Conservation (phyloP, 2,888 invertebrate species). For the Pheosia gnoma region DNA sequence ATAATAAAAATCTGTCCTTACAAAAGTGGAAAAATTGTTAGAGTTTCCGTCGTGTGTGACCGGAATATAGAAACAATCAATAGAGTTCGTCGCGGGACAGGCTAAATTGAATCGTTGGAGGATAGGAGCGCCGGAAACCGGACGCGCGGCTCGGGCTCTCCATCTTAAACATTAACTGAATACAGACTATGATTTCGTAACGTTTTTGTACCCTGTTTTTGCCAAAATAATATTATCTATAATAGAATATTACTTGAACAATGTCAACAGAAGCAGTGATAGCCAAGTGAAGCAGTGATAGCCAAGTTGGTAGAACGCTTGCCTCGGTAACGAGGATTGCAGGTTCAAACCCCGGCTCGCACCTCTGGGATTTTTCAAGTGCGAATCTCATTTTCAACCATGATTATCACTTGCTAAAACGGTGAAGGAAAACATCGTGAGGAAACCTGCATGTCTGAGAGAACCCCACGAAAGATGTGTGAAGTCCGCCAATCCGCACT, state of each 20-base stretch:
- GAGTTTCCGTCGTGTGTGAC: constrained; percentile 63
- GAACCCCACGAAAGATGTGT: too few species aligned
- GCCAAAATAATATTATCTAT: constrained; percentile 26
- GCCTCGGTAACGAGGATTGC: too few species aligned
- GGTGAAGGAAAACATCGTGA: too few species aligned
- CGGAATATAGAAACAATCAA: constrained; percentile 82
- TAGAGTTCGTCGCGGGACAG: constrained; percentile 73
- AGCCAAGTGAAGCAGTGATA: too few species aligned
- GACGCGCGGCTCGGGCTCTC: constrained; percentile 63
- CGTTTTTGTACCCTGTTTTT: constrained; percentile 17
- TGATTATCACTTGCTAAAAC: too few species aligned
- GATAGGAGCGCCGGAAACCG: constrained; percentile 71
- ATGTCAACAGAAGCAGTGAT: too few species aligned
- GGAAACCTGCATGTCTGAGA: too few species aligned
- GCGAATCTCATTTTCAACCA: too few species aligned
- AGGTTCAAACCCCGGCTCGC: too few species aligned
- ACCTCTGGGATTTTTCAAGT: too few species aligned
- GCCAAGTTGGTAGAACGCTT: too few species aligned
- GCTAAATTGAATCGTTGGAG: constrained; percentile 74
- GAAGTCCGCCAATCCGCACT: too few species aligned
- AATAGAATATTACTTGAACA: constrained; percentile 10
- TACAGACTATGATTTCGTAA: constrained; percentile 30
- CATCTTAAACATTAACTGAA: constrained; percentile 58
- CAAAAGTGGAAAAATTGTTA: constrained; percentile 45
- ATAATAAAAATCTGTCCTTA: constrained; percentile 41